A percentile compares a stretch with the other conserved stretches of the same genome.
Conservation (phyloP, 2,888 invertebrate species). For the Clistopyga incitator region DNA sequence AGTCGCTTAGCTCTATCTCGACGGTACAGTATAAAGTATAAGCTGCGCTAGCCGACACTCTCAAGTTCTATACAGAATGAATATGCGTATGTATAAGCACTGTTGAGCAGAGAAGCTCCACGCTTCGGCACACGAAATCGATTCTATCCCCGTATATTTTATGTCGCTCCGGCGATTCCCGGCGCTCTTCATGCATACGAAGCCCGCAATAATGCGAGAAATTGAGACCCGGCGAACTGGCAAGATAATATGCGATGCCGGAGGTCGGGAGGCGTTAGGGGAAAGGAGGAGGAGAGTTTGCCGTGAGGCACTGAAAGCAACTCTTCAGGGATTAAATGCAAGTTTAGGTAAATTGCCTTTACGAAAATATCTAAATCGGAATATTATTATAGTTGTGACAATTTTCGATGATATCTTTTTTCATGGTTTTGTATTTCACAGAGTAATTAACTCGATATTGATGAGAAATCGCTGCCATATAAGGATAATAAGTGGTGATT, state of each 20-base stretch:
- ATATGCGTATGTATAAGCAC: constrained; percentile 48
- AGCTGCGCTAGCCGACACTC: constrained; percentile 27
- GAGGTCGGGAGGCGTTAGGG: constrained; percentile 13
- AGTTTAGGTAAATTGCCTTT: constrained; percentile 37
- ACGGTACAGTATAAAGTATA: constrained; percentile 28
- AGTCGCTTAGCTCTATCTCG: not conserved
- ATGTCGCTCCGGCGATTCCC: constrained; percentile 59
- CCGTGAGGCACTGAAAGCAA: not conserved
- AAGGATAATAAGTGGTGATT: too few species aligned
- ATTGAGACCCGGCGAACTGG: constrained; percentile 49
- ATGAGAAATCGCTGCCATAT: too few species aligned
- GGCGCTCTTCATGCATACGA: constrained; percentile 65
- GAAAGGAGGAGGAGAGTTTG: not conserved
- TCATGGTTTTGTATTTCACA: not conserved
- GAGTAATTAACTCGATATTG: too few species aligned
- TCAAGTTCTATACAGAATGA: constrained; percentile 26
- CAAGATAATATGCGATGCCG: constrained; percentile 55
- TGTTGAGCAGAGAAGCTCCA: constrained; percentile 25
- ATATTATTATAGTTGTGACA: not conserved
- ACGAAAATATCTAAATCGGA: not conserved
- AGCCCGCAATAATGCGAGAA: constrained; percentile 65
- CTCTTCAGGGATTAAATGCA: constrained; percentile 41
- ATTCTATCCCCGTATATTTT: constrained; percentile 61
- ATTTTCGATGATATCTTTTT: not conserved
- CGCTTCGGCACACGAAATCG: constrained; percentile 56